phyloP scores from a whole-genome alignment of 35 echinoderm and acorn worm genomes.

The Strongylocentrotus purpuratus region DNA sequence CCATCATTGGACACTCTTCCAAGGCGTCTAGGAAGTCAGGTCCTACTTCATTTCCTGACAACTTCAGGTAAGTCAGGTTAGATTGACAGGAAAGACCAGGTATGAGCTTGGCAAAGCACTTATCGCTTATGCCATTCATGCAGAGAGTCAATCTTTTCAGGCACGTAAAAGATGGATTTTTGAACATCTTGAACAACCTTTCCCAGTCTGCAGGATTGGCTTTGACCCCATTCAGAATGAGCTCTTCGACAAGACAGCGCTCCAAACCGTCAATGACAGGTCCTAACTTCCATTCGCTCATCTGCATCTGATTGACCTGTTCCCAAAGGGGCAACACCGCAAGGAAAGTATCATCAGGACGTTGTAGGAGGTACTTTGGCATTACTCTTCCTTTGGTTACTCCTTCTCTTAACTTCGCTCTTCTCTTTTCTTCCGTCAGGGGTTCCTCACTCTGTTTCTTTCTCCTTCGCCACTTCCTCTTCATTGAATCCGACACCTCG shows the following conservation, averaged over 20 bases:
- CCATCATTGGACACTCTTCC: neutral
- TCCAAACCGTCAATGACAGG: constrained; percentile 39
- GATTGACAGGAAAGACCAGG: neutral
- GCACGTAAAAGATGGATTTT: neutral
- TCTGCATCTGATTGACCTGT: constrained; percentile 20
- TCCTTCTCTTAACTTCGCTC: neutral
- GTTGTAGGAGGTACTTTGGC: constrained; percentile 38
- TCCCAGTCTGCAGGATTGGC: constrained; percentile 37
- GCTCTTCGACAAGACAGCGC: constrained; percentile 23
- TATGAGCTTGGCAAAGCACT: constrained; percentile 6
- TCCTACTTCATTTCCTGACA: constrained; percentile 55
- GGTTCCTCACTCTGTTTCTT: neutral
- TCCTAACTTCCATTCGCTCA: constrained; percentile 45
- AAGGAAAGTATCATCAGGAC: constrained; percentile 11
- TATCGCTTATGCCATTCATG: constrained; percentile 10
- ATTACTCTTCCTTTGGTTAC: neutral
- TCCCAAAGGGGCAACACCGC: constrained; percentile 47
- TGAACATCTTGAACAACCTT: constrained; percentile 39
- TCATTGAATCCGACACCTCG: constrained; percentile 6
- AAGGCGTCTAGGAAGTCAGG: constrained; percentile 45
- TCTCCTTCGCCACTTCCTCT: neutral
- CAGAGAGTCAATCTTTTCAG: constrained; percentile 42
- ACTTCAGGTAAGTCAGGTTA: constrained; percentile 54
- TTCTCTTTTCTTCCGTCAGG: neutral
- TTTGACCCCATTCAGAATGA: constrained; percentile 50